Evolutionary conservation across 2,797 vertebrate species (phyloP).

Genomic region (Gallinago stenura): DNA sequence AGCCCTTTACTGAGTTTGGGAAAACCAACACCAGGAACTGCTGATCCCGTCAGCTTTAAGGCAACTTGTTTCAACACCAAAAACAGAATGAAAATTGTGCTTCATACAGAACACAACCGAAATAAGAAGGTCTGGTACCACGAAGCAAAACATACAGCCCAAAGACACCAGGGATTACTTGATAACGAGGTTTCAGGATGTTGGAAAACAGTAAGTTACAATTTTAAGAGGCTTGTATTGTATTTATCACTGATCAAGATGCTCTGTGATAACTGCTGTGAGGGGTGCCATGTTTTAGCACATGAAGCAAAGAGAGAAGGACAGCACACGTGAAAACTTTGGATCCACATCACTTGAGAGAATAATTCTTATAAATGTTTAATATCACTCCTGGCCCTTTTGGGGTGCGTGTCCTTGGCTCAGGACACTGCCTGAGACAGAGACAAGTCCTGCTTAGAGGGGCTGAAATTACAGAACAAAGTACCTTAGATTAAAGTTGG

Average conservation of each 20-base stretch:
- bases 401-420: not conserved
- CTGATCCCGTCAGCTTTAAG: not conserved
- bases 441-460: not conserved
- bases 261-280: not conserved
- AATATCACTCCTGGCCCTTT: not conserved
- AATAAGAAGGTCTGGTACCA: not conserved
- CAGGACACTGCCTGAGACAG: not conserved
- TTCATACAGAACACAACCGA: not conserved
- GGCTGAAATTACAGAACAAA: not conserved
- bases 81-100: slow-evolving; percentile 4
- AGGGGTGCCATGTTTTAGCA: not conserved
- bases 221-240: slow-evolving; percentile 55
- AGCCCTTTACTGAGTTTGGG: not conserved
- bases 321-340: not conserved
- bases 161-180: not conserved
- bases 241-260: not conserved
- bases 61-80: not conserved
- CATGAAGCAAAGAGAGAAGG: not conserved
- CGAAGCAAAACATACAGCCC: not conserved
- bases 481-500: not conserved
- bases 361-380: not conserved
- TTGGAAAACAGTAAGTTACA: not conserved
- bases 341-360: not conserved
- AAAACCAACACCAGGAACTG: not conserved
- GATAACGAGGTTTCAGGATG: not conserved